A percentile compares a stretch with the other conserved stretches of the same genome.
Evolutionary conservation across 2,113 vertebrate genomes (phyloP).

Genomic region (Muscicapa adusta): DNA sequence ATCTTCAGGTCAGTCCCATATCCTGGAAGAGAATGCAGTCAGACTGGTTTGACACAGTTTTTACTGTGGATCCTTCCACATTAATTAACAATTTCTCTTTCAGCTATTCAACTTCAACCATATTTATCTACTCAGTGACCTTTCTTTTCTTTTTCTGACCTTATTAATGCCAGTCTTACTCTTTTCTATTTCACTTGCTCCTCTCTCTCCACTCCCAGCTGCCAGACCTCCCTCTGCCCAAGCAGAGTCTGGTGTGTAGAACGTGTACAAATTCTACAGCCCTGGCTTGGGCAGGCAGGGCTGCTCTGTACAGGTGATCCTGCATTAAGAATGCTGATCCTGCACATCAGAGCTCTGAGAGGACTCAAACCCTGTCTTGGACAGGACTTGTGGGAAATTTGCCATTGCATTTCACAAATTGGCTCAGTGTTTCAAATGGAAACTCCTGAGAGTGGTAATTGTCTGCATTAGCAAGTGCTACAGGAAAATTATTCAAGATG

Average conservation of each 20-base stretch:
- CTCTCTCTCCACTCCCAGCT: neutral
- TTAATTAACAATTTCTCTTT: neutral
- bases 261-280: accelerated
- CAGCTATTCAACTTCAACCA: neutral
- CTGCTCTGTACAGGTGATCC: neutral
- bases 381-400: neutral
- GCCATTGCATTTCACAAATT: neutral
- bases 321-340: neutral
- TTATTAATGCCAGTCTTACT: neutral
- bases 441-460: neutral
- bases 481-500: neutral
- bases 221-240: neutral
- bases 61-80: neutral
- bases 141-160: neutral
- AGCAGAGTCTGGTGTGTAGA: neutral
- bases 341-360: neutral
- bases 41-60: neutral
- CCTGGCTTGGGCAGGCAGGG: neutral
- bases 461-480: neutral
- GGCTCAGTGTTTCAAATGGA: neutral
- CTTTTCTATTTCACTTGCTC: neutral
- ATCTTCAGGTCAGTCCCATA: neutral
- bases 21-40: neutral
- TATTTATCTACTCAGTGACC: neutral
- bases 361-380: neutral